Conservation (phyloP, 2,888 invertebrate genomes). For the Alcis repandata region DNA sequence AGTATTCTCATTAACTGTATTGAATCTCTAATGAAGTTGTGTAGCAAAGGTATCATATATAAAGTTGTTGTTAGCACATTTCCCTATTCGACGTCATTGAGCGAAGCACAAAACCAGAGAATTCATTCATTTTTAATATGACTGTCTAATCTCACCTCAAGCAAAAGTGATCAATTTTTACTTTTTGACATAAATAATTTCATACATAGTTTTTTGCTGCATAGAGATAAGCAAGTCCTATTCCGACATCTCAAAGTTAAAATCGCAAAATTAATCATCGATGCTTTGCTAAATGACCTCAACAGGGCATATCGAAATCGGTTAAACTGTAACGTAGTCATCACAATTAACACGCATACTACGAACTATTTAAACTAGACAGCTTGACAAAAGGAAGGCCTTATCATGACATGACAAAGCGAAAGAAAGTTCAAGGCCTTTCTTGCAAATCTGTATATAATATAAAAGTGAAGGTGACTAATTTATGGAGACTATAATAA, state of each 20-base stretch:
- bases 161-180: neutral
- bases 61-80: neutral
- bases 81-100: neutral
- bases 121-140: neutral
- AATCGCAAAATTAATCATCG: neutral
- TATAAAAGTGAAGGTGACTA: no score
- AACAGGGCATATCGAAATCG: neutral
- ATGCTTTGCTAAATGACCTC: neutral
- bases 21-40: neutral
- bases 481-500: no score
- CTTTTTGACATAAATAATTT: neutral
- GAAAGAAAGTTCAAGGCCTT: neutral
- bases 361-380: neutral
- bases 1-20: neutral
- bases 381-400: neutral
- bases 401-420: neutral
- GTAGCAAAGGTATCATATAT: neutral
- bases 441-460: no score
- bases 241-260: neutral
- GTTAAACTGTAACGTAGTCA: neutral
- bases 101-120: neutral
- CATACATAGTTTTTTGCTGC: neutral
- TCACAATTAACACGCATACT: neutral
- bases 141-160: neutral
- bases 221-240: neutral